Evolutionary conservation across 2,797 vertebrate genomes (phyloP).

Genomic region (Glossophaga mutica): DNA sequence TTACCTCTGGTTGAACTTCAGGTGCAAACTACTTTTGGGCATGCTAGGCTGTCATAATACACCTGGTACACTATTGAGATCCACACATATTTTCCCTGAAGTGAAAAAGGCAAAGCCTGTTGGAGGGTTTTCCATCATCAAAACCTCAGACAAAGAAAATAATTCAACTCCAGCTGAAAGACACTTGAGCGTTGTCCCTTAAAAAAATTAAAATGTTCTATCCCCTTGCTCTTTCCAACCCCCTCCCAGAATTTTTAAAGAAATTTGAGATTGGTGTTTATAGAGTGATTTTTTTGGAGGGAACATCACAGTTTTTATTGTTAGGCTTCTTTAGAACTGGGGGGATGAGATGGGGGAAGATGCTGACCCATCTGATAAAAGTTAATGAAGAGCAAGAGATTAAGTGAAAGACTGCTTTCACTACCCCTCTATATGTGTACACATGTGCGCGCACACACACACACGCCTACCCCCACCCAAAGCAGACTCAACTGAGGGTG

Average conservation of each 20-base stretch:
- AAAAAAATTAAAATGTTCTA: constrained; percentile 10
- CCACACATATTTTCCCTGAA: background rate
- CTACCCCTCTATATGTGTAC: background rate
- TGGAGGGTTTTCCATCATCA: constrained; percentile 6
- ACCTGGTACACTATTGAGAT: background rate
- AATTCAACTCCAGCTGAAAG: constrained; percentile 50
- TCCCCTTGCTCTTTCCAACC: background rate
- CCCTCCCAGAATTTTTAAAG: constrained; percentile 26
- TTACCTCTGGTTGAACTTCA: constrained; percentile 27
- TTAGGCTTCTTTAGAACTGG: constrained; percentile 40
- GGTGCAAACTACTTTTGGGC: background rate
- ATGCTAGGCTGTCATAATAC: background rate
- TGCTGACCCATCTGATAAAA: constrained; percentile 47
- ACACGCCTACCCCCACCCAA: background rate
- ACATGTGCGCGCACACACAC: background rate
- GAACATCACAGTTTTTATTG: constrained; percentile 37
- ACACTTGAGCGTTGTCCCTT: constrained; percentile 34
- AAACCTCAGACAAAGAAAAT: constrained; percentile 44
- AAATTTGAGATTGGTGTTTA: constrained; percentile 11
- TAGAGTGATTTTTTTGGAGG: constrained; percentile 40
- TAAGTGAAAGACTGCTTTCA: background rate
- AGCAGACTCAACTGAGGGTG: background rate
- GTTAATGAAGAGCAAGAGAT: constrained; percentile 55
- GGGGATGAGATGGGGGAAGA: background rate
- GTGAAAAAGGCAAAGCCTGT: background rate